These are phyloP conservation scores for Coendou prehensilis DNA, from an alignment of 2,797 vertebrate species.

Conservation along the genomic window DNA sequence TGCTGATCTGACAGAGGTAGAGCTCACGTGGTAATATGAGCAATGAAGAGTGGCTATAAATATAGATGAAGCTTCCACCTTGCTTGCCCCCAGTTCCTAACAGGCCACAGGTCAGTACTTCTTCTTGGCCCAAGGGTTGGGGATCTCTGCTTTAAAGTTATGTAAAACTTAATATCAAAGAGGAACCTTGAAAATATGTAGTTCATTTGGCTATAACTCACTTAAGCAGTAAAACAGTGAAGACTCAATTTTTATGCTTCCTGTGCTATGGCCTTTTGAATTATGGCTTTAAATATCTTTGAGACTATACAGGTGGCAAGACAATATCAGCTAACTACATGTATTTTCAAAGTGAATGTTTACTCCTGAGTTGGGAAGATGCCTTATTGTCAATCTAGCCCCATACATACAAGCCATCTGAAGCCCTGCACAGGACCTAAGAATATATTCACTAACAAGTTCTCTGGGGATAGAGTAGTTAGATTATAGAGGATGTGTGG, in stretches of 20 bases:
- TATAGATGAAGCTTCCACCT: neutral
- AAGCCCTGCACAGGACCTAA: neutral
- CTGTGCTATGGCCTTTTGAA: slow-evolving; percentile 43
- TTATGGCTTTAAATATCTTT: slow-evolving; percentile 9
- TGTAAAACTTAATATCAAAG: slow-evolving; percentile 50
- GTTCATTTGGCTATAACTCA: slow-evolving; percentile 44
- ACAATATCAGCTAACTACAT: neutral
- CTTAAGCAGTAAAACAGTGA: slow-evolving; percentile 38
- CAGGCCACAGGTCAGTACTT: neutral
- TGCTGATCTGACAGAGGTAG: neutral
- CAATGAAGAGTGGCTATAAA: neutral
- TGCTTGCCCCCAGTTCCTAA: neutral
- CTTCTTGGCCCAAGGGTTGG: neutral
- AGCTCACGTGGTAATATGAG: neutral
- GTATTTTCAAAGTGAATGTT: slow-evolving; percentile 1
- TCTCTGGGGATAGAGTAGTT: slow-evolving; percentile 11
- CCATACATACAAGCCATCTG: neutral
- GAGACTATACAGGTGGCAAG: neutral
- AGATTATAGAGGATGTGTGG: slow-evolving; percentile 35
- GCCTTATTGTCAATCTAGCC: slow-evolving; percentile 43
- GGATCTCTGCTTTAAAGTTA: neutral
- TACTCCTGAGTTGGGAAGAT: neutral
- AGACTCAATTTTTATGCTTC: neutral
- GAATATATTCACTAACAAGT: slow-evolving; percentile 28
- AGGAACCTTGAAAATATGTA: slow-evolving; percentile 33